Percentiles rank a stretch among this genome's conserved stretches.
Conservation (phyloP, 2,797 vertebrate species). For the Bothrops alternatus region DNA sequence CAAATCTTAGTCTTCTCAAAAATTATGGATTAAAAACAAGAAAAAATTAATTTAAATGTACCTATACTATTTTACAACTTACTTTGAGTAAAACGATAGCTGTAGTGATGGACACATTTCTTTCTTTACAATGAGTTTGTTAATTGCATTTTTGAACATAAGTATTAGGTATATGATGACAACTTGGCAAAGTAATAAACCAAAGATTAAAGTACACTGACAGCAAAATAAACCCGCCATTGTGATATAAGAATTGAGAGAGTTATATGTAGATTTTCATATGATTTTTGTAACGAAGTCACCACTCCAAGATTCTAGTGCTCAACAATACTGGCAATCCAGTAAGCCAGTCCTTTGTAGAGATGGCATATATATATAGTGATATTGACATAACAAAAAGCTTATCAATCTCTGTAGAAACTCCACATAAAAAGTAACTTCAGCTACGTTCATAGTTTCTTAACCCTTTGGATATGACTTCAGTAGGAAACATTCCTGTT, state of each 20-base stretch:
- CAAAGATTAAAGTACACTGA: slow-evolving; percentile 60
- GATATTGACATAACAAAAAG: neutral
- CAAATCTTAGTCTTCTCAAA: neutral
- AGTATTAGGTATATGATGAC: neutral
- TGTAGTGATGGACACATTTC: neutral
- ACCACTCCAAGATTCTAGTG: slow-evolving; percentile 16
- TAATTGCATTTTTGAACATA: neutral
- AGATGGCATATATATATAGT: neutral
- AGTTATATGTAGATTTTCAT: slow-evolving; percentile 37
- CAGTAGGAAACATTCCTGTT: neutral
- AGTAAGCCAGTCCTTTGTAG: neutral
- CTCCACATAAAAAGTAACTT: neutral
- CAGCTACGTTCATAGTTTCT: neutral
- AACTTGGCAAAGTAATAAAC: slow-evolving; percentile 55
- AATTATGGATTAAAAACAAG: neutral
- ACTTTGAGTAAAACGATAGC: slow-evolving; percentile 5
- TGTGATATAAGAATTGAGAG: slow-evolving; percentile 18
- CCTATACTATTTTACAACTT: neutral
- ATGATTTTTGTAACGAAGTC: slow-evolving; percentile 43
- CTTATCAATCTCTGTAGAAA: neutral
- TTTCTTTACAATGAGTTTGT: slow-evolving; percentile 50
- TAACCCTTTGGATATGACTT: neutral
- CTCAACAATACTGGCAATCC: slow-evolving; percentile 2
- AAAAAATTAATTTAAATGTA: neutral
- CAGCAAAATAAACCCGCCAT: slow-evolving; percentile 47